Evolutionary conservation across 2,797 vertebrate species (phyloP).

Genomic region (Bovichtus diacanthus): DNA sequence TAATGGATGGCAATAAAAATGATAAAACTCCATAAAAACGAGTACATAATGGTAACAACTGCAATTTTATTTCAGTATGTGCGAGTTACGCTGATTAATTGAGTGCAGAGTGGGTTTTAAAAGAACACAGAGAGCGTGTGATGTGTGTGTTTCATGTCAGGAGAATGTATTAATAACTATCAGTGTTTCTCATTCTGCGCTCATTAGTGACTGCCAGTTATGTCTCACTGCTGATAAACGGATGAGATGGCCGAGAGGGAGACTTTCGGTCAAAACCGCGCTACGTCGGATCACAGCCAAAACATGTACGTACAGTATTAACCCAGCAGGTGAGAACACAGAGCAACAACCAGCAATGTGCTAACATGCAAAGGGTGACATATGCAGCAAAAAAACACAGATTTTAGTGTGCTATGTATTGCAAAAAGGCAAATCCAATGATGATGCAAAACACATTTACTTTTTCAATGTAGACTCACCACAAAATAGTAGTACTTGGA

Average conservation of each 20-base stretch:
- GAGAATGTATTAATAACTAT: slow-evolving; percentile 36
- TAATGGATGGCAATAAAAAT: slow-evolving; percentile 67
- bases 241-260: slow-evolving; percentile 26
- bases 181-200: slow-evolving; percentile 36
- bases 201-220: slow-evolving; percentile 57
- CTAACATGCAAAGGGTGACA: slow-evolving; percentile 43
- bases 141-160: slow-evolving; percentile 32
- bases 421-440: background rate
- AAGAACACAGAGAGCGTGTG: slow-evolving; percentile 34
- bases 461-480: slow-evolving; percentile 85
- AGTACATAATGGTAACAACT: slow-evolving; percentile 61
- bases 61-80: slow-evolving; percentile 46
- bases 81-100: slow-evolving; percentile 29
- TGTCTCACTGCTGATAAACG: slow-evolving; percentile 34
- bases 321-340: slow-evolving; percentile 53
- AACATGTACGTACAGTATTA: slow-evolving; percentile 46
- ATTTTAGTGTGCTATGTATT: background rate
- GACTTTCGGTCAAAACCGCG: slow-evolving; percentile 23
- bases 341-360: slow-evolving; percentile 39
- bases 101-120: slow-evolving; percentile 13
- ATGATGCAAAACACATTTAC: background rate
- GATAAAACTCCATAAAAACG: slow-evolving; percentile 67
- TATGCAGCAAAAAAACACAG: slow-evolving; percentile 5
- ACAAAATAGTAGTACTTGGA: slow-evolving; percentile 98
- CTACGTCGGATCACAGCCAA: slow-evolving; percentile 46